Evolutionary conservation across 2,113 vertebrate species (phyloP).

Genomic region (Ceyx cyanopectus): DNA sequence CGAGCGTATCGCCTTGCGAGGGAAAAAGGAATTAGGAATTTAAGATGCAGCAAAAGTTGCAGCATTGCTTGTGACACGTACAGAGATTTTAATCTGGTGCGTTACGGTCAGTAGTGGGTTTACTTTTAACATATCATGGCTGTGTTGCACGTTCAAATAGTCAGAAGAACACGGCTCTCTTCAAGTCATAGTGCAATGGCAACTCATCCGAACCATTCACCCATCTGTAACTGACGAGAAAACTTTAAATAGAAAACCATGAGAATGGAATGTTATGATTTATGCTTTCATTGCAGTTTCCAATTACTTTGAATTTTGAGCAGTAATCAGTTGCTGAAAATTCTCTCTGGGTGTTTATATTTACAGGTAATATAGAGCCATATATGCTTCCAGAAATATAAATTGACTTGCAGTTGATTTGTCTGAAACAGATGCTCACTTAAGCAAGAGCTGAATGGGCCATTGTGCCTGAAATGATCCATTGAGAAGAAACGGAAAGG

Average conservation of each 20-base stretch:
- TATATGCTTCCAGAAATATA: neutral
- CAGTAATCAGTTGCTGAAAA: neutral
- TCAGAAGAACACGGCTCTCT: neutral
- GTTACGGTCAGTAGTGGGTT: neutral
- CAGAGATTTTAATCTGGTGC: fast-evolving
- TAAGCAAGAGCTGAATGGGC: neutral
- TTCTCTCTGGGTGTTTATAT: neutral
- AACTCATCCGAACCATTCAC: neutral
- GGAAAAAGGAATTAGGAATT: neutral
- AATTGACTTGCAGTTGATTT: neutral
- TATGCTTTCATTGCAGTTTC: neutral
- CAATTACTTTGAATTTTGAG: neutral
- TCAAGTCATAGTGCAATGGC: neutral
- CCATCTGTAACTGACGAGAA: neutral
- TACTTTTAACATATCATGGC: neutral
- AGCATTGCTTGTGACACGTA: no score
- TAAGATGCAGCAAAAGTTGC: neutral
- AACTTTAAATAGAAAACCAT: neutral
- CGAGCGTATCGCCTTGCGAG: fast-evolving
- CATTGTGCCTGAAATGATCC: neutral
- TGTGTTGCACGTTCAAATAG: fast-evolving
- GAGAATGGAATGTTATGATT: neutral
- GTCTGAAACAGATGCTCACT: neutral
- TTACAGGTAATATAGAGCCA: neutral
- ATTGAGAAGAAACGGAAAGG: neutral